Conservation (phyloP, 2,797 vertebrate species). For the Gymnothorax javanicus region DNA sequence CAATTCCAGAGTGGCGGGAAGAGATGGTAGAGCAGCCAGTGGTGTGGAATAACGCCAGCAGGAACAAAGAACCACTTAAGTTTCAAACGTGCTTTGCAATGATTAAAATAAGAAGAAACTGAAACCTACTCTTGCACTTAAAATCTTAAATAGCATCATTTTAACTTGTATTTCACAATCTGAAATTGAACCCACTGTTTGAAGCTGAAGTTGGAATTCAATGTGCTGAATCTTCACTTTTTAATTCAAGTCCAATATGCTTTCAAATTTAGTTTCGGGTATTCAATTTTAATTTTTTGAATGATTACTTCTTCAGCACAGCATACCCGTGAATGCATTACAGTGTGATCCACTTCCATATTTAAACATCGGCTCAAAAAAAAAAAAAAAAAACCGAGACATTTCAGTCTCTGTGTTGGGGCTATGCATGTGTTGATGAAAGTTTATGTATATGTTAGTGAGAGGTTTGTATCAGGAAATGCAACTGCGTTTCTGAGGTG, state of each 20-base stretch:
- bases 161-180: too few species aligned
- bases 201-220: too few species aligned
- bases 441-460: neutral
- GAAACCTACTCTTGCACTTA: too few species aligned
- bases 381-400: neutral
- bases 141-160: too few species aligned
- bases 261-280: neutral
- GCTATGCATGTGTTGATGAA: neutral
- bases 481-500: constrained; percentile 33
- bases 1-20: neutral
- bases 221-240: too few species aligned
- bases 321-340: neutral
- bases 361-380: neutral
- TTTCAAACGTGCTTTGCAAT: too few species aligned
- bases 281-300: neutral
- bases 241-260: too few species aligned
- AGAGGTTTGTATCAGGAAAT: neutral
- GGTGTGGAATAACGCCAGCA: neutral
- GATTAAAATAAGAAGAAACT: too few species aligned
- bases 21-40: neutral
- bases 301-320: neutral
- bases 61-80: neutral
- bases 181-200: too few species aligned
- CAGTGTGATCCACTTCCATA: neutral
- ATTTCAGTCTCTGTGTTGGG: neutral